Conservation (phyloP, 2,888 invertebrate species). For the Temnothorax unifasciatus region DNA sequence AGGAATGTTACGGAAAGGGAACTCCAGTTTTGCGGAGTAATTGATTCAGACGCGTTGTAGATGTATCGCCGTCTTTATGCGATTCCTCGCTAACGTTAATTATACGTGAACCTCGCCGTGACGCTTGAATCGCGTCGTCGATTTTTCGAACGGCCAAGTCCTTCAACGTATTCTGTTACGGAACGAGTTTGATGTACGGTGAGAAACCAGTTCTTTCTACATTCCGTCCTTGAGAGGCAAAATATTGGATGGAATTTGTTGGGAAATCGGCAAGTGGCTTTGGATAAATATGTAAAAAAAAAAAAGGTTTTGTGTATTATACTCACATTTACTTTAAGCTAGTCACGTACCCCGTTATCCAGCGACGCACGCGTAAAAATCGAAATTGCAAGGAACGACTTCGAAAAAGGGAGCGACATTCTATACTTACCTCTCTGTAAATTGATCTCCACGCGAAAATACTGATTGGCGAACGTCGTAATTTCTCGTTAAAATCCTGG, state of each 20-base stretch:
- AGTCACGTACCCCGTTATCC: not conserved
- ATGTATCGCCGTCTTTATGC: not conserved
- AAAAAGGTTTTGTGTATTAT: not conserved
- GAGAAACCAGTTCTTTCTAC: constrained; percentile 79
- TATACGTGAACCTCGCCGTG: not conserved
- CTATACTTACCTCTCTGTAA: not conserved
- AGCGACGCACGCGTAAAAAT: not conserved
- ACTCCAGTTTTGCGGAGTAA: constrained; percentile 19
- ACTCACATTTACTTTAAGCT: not conserved
- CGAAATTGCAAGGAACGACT: not conserved
- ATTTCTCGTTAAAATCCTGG: not conserved
- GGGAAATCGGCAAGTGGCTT: constrained; percentile 61
- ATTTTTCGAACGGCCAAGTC: constrained; percentile 62
- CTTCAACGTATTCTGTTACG: constrained; percentile 72
- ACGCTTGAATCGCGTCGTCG: constrained; percentile 25
- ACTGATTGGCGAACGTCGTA: not conserved
- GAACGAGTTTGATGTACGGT: constrained; percentile 77
- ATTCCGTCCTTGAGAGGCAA: constrained; percentile 53
- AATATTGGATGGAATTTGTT: constrained; percentile 65
- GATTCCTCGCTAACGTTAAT: constrained; percentile 12
- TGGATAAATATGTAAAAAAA: not conserved
- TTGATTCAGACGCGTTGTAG: not conserved
- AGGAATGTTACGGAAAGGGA: not conserved
- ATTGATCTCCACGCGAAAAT: not conserved
- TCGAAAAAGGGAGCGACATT: not conserved